Base-by-base conservation (phyloP, 2,888 invertebrate genomes). In the Danaus chrysippus region DNA sequence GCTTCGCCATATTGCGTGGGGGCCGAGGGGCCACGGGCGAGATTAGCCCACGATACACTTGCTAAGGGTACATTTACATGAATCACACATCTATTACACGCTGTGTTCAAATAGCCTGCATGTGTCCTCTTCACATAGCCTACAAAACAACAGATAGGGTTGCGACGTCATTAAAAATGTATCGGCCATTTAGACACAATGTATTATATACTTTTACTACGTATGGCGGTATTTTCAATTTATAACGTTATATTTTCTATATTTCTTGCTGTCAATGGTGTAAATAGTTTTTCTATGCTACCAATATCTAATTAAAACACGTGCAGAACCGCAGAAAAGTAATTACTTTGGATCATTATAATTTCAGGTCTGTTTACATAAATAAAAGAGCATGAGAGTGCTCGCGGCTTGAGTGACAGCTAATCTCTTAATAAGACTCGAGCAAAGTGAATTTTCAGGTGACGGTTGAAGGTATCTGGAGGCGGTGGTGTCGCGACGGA, bases 61-160 rank as follows among this genome's bases (percentile, higher is more conserved):
- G 82, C 84, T 85, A 86, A 86, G 86, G 87, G 86, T 83, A 84
- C 84, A 86, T 87, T 87, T 87, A 88, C 87, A 87, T 88, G 87
- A 89, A 88, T 87, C 87, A 87, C 83, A 78, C 84, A 85, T 83
- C 82, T 82, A 87, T 82, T 84, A 87, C 83, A 80, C 76, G 76
- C 75, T 79, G 79, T 83, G 82, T 81, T 84, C 81, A 79, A 83
- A 83, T 83, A 82, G 76, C 66, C 68, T 82, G 77, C 85, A 84
- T 86, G 82, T 88, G 86, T 83, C 84, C 79, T 79, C 80, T 87
- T 84, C 85, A 83, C 85, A 84, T 86, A 84, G 76, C 83, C 83
- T 77, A 81, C 74, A 82, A 78, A 84, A 77, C 74, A 76, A 76
- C 73, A 74, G 83, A 84, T 80, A 86, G 84, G 83, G 84, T 80